Evolutionary conservation across 2,888 invertebrate genomes (phyloP).

Genomic region (Cryptus armator): DNA sequence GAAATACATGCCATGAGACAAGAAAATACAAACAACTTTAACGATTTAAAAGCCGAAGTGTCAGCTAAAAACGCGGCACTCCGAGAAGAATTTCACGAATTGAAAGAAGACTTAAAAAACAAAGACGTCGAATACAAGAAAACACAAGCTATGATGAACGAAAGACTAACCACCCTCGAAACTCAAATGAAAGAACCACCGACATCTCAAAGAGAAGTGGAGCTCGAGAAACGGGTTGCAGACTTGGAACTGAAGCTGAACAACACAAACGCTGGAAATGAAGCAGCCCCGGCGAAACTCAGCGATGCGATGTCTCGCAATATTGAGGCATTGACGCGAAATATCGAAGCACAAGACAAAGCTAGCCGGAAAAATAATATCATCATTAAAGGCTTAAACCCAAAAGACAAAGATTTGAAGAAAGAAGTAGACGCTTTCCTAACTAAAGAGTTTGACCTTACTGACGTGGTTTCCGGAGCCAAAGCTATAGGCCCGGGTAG

Average conservation of each 20-base stretch:
- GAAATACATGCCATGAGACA: not conserved
- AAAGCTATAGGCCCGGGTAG: not conserved
- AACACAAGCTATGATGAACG: not conserved
- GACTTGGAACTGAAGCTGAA: not conserved
- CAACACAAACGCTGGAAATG: not conserved
- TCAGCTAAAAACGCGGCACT: not conserved
- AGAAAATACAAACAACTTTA: constrained; percentile 2
- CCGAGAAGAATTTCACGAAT: not conserved
- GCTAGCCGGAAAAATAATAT: constrained; percentile 1
- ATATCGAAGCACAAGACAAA: constrained; percentile 15
- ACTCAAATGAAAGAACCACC: not conserved
- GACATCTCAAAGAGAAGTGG: not conserved
- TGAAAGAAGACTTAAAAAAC: not conserved
- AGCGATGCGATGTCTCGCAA: not conserved
- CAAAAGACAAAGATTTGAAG: not conserved
- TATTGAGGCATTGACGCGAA: not conserved
- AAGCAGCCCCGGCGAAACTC: not conserved
- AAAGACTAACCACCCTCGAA: constrained; percentile 1
- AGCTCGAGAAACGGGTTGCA: not conserved
- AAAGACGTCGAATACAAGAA: not conserved
- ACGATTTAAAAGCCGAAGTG: not conserved
- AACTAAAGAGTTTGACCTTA: not conserved
- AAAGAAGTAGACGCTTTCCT: constrained; percentile 11
- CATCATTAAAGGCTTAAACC: not conserved
- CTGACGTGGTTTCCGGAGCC: not conserved